Conservation (phyloP, 1,140 invertebrate species). For the Drosophila serrata region DNA sequence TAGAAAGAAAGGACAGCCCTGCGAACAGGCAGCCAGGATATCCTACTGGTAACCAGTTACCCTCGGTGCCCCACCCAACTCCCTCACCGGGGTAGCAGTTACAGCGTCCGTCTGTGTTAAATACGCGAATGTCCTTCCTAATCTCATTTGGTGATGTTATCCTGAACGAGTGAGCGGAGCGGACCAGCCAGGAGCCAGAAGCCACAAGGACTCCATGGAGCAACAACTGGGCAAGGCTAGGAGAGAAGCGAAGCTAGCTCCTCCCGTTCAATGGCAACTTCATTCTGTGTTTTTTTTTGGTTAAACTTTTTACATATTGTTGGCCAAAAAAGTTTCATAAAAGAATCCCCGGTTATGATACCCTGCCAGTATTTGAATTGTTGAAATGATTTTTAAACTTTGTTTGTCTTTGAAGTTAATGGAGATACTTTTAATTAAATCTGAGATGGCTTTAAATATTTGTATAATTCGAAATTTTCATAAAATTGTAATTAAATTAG, state of each 20-base stretch:
- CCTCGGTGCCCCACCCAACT: neutral
- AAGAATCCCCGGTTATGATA: constrained; percentile 43
- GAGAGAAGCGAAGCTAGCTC: neutral
- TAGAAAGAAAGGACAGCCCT: constrained; percentile 28
- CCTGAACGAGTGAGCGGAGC: constrained; percentile 53
- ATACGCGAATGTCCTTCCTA: constrained; percentile 85
- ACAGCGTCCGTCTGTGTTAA: constrained; percentile 67
- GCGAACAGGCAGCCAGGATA: constrained; percentile 78
- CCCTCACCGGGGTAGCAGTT: constrained; percentile 34
- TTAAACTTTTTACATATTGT: constrained; percentile 79
- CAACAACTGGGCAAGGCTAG: constrained; percentile 54
- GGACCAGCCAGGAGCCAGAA: constrained; percentile 9
- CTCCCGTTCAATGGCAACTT: constrained; percentile 41
- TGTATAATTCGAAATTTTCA: neutral
- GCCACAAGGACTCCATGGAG: constrained; percentile 29
- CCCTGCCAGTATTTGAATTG: constrained; percentile 38
- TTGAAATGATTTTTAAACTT: neutral
- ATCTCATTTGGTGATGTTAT: constrained; percentile 83
- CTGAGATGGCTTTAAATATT: neutral
- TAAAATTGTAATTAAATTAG: too few species aligned
- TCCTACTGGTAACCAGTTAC: constrained; percentile 64
- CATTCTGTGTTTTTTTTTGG: constrained; percentile 69
- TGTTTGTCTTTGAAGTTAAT: constrained; percentile 1
- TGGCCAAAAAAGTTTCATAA: constrained; percentile 31
- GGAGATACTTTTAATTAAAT: neutral